Evolutionary conservation across 2,797 vertebrate species (phyloP).

Genomic region (Jordanella pulchra): DNA sequence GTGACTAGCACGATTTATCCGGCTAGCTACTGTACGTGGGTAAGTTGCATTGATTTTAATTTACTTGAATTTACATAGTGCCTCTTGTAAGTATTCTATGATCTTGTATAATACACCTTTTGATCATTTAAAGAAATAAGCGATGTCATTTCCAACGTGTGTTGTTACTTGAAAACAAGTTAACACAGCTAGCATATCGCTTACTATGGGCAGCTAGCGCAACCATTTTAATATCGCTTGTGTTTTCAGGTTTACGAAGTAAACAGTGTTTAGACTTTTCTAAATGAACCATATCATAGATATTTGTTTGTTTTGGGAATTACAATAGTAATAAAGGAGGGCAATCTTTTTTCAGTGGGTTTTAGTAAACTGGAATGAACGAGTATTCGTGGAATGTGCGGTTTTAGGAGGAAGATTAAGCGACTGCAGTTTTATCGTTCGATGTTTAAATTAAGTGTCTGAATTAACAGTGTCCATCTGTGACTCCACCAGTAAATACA

Average conservation of each 20-base stretch:
- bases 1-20: conserved; percentile 49
- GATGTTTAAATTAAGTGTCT: not conserved
- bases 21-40: conserved; percentile 54
- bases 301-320: not conserved
- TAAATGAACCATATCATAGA: not conserved
- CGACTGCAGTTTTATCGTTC: not conserved
- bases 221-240: conserved; percentile 26
- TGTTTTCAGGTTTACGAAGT: not conserved
- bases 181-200: conserved; percentile 27
- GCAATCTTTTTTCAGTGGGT: not conserved
- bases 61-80: not conserved
- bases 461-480: not conserved
- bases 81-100: rapidly evolving
- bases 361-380: not conserved
- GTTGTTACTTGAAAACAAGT: conserved; percentile 16
- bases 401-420: not conserved
- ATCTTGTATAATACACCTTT: not conserved
- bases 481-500: not conserved
- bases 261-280: not conserved
- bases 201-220: conserved; percentile 16
- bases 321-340: not conserved
- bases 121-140: too few relatives aligned
- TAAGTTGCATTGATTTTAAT: conserved; percentile 16
- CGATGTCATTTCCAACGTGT: not conserved
- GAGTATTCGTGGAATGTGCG: not conserved